Evolutionary conservation across 2,797 vertebrate genomes (phyloP), one percentile per base, ranked within the genome.

Genomic region (Sphenopsis melanotis): DNA sequence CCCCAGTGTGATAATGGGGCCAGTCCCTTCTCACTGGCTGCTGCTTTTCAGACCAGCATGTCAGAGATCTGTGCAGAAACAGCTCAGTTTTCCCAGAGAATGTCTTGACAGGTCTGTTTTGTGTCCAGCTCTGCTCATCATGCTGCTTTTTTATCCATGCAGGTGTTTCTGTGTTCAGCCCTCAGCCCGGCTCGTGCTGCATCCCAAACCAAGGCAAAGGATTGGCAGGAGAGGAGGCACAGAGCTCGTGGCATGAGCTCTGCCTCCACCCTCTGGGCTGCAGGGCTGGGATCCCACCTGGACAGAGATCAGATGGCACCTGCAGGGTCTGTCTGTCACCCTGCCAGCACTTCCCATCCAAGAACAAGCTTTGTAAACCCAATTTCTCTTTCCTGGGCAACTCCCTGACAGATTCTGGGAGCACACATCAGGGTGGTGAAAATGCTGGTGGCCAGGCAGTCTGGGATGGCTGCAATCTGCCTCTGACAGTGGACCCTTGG

Each of bases 131-230:
- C 11, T 4, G 17, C 66, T 87, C 34, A 21, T 41, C 32, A 27
- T 0, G 0, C 41, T 7, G 13, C 4, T 39, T 60, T 60, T 60
- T 27, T 46, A 23, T 71, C 50, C 22, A 8, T 0, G 5, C 12
- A 36, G 84, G 49, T 77, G 61, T 52, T 91, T 65, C 57, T 11
- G 0, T 29, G 26, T 2, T 3, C 57, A 71, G 15, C n/a, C 17
- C 46, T 20, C 29, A 56, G 34, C 42, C 27, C 47, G 53, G 26
- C 46, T 53, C 3, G 0, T 36, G 30, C 47, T 65, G 30, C 22
- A 14, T 44, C 12, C 5, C 29, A 29, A 15, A 32, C 42, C 39
- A 72, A 72, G 55, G 14, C n/a, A 19, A 29, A 1, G 5, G 9
- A 16, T 2, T 50, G 66, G n/a, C 24, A 65, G 80, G n/a, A 55